phyloP scores from a whole-genome alignment of 2,888 invertebrate genomes.

The Acholoe squamosa region DNA sequence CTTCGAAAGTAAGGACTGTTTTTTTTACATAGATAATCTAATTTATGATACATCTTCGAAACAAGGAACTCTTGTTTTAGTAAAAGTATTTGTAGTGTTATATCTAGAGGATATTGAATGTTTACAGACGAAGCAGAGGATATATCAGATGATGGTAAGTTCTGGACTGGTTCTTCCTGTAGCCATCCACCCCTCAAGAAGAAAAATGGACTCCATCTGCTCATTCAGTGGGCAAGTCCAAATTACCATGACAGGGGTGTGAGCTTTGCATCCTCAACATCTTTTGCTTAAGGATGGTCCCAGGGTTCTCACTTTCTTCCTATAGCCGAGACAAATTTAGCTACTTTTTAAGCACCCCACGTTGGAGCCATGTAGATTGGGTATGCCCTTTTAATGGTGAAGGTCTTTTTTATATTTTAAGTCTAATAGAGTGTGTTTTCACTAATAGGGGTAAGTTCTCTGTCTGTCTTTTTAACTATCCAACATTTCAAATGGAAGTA shows the following conservation, averaged over 20 bases:
- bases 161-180: background rate
- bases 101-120: conserved; percentile 1
- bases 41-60: no score
- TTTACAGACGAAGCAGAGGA: conserved; percentile 13
- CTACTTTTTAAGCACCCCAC: background rate
- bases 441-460: no score
- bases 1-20: no score
- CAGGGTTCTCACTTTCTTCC: background rate
- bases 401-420: background rate
- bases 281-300: background rate
- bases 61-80: no score
- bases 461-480: no score
- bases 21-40: no score
- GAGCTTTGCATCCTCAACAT: background rate
- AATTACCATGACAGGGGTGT: conserved; percentile 7
- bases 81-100: background rate
- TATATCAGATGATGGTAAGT: conserved; percentile 17
- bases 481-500: no score
- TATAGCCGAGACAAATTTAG: background rate
- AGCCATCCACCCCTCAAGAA: conserved; percentile 26
- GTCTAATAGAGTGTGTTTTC: no score
- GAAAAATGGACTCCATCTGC: background rate
- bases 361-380: background rate
- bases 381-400: background rate
- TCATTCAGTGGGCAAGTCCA: background rate